Conservation (phyloP, 2,888 invertebrate genomes). For the Exephanes ischioxanthus region DNA sequence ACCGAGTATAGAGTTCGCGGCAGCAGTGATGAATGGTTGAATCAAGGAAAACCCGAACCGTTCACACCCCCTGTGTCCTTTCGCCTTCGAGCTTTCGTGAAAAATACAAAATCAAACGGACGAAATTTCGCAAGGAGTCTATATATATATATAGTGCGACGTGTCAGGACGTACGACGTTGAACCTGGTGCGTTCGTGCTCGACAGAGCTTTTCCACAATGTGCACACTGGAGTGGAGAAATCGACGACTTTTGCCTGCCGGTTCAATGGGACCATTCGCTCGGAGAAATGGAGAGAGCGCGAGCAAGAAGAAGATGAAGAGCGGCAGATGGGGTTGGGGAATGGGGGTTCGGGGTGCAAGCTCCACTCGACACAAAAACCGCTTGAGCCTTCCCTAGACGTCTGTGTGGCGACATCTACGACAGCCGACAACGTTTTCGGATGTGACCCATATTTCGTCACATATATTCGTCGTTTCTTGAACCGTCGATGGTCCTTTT, state of each 20-base stretch:
- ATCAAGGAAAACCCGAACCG: constrained; percentile 47
- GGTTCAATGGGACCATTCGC: constrained; percentile 58
- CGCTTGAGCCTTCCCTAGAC: constrained; percentile 52
- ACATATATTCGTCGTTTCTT: constrained; percentile 41
- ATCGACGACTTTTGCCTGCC: constrained; percentile 53
- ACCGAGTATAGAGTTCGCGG: constrained; percentile 6
- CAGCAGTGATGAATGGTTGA: constrained; percentile 54
- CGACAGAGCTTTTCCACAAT: constrained; percentile 54
- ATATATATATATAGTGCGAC: constrained; percentile 3
- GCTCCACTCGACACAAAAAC: constrained; percentile 64
- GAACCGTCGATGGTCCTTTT: constrained; percentile 27
- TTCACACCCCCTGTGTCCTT: constrained; percentile 19
- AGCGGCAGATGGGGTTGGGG: constrained; percentile 12
- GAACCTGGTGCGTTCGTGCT: constrained; percentile 44
- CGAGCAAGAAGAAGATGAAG: constrained; percentile 31
- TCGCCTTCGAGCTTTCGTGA: constrained; percentile 24
- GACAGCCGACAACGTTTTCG: constrained; percentile 56
- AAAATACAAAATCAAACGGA: constrained; percentile 52
- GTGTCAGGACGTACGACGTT: constrained; percentile 34
- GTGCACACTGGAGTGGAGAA: constrained; percentile 52
- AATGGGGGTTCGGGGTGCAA: not conserved
- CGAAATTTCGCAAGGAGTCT: constrained; percentile 22
- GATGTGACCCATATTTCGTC: constrained; percentile 57
- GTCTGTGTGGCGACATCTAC: constrained; percentile 39
- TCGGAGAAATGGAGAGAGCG: constrained; percentile 54